Evolutionary conservation across 2,888 invertebrate genomes (phyloP), one percentile per base, ranked within the genome.

Genomic region (Mythimna ferrago): DNA sequence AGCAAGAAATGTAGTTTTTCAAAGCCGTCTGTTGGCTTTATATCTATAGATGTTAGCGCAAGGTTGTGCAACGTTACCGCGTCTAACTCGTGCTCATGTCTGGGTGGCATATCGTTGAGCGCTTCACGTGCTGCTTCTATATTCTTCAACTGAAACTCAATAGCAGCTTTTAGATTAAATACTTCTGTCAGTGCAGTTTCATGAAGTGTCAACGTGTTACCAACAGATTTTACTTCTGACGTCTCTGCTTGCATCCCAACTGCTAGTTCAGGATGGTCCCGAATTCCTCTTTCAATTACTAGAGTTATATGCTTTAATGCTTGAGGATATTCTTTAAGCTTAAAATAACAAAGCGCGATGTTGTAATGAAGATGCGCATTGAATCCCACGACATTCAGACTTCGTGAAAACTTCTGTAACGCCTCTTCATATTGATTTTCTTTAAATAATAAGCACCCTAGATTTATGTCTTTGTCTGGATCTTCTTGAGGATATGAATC

Each of bases 21-120:
- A 90, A 99, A 99, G 19, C 99, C 99, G 89, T 99, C 99, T 0
- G 98, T 98, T 0, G 99, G 98, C 89, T 98, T 98, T 51, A 97
- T 96, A 81, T 99, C 99, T 95, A 99, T 98, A 81, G 99, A 98
- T 0, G 97, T 97, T 57, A 99, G 95, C 0, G 99, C 99, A 94
- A 99, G 98, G 92, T 99, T 99, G 92, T 99, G 99, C 57, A 99
- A 96, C 6, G 99, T 99, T 0, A 99, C 99, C 6, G 99, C 99
- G 93, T 99, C 99, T 82, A 99, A 94, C 95, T 99, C 99, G 90
- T 99, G 99, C 93, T 99, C 99, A 11, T 99, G 98, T 80, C 99
- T 97, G 0, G 99, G 99, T 4, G 99, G 99, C 97, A 99, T 98
- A 89, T 99, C 99, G 5, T 98, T 98, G 48, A 99, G 93, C 0